Conservation (phyloP, 2,797 vertebrate species). For the Poeciliopsis paucimaculata region DNA sequence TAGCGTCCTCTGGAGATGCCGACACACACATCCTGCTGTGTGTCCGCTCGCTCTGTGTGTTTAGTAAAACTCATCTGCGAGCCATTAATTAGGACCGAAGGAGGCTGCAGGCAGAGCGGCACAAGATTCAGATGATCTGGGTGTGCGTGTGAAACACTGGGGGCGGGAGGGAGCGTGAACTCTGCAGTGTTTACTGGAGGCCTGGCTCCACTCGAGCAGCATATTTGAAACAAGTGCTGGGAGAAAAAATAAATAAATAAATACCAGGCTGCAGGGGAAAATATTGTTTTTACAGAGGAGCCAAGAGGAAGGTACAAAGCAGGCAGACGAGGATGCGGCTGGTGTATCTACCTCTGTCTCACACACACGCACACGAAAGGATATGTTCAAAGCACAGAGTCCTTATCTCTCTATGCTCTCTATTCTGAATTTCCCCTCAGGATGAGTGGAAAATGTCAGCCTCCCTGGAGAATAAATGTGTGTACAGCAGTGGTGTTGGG, state of each 20-base stretch:
- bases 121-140: slow-evolving; percentile 8
- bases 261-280: slow-evolving; percentile 46
- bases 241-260: slow-evolving; percentile 15
- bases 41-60: not conserved
- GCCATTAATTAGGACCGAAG: slow-evolving; percentile 39
- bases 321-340: slow-evolving; percentile 52
- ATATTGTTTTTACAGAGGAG: slow-evolving; percentile 59
- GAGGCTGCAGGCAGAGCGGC: slow-evolving; percentile 11
- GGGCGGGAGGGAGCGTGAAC: slow-evolving; percentile 16
- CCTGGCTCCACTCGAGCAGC: slow-evolving; percentile 10
- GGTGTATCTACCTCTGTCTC: slow-evolving; percentile 47
- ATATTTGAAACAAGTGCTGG: slow-evolving; percentile 35
- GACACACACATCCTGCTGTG: not conserved
- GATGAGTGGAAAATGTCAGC: slow-evolving; percentile 33
- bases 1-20: slow-evolving; percentile 29
- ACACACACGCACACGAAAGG: slow-evolving; percentile 40
- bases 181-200: slow-evolving; percentile 39
- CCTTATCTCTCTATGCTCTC: slow-evolving; percentile 55
- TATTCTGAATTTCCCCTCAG: slow-evolving; percentile 43
- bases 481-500: not conserved
- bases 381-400: slow-evolving; percentile 26
- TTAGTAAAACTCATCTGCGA: slow-evolving; percentile 28
- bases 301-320: slow-evolving; percentile 57
- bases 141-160: slow-evolving; percentile 7
- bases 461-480: slow-evolving; percentile 8